Evolutionary conservation across 2,113 vertebrate genomes (phyloP), one percentile per base, ranked within the genome.

Genomic region (Vombatus ursinus): DNA sequence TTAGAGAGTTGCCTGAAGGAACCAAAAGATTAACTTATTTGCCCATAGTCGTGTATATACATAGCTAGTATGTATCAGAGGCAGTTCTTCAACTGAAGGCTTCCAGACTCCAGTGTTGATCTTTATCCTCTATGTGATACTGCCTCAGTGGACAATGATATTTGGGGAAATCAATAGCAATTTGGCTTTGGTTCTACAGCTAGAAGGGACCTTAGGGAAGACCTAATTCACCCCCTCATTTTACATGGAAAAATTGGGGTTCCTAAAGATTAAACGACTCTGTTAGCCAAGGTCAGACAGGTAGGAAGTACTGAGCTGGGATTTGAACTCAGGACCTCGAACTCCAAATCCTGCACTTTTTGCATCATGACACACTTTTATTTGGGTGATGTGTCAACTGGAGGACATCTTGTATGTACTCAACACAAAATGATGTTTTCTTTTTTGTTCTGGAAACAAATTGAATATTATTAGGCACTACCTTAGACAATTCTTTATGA

Each of bases 401-500:
- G 93, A 93, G 53, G 52, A 94, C 57, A 53, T 57, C n/a, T 94
- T 96, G 94, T 95, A 96, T 61, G 90, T 9, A 95, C 44, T 95
- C 47, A 44, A 0, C 6, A 8, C 90, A 94, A 92, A 91, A 95
- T 24, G 50, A 26, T 19, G 49, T 94, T 91, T 77, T 95, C 50
- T 94, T 95, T 50, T n/a, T 89, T 96, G 94, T 52, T 91, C 44
- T 23, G 44, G 49, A 93, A 50, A 44, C 2, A 77, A 94, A 84
- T 84, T 84, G 7, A 2, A 96, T 91, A 6, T 90, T 95, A 91
- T 95, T 89, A 94, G 93, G 52, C 23, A 96, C 19, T 92, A 90
- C 50, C 52, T 95, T 61, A 84, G 68, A 84, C 5, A 96, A 96
- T 94, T 97, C 94, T 95, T 96, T 92, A 91, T 47, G 50, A 94